Base-by-base conservation (phyloP, 2,113 vertebrate genomes). In the Dasyornis broadbenti region DNA sequence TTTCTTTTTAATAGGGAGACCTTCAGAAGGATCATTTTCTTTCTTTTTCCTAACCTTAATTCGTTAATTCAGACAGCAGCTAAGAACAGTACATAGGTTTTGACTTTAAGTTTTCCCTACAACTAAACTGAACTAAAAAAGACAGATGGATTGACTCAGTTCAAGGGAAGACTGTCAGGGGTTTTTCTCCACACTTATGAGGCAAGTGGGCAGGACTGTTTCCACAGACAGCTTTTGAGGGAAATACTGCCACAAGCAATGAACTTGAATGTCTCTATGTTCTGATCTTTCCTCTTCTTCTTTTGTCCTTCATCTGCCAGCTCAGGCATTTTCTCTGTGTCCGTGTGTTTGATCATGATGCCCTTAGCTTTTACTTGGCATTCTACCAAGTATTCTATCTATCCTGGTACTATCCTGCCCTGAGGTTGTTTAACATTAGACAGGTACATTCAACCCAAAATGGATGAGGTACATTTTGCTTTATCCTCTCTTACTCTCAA, bases 301-400 rank as follows among this genome's bases (percentile, higher is more conserved):
- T 69, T 96, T 92, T 63, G 64, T 78, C 91, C 86, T 96, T 93
- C 76, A 60, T 89, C 86, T 89, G 76, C 39, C 82, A 89, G 52
- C 78, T 92, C 70, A 80, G 88, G 21, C 72, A 13, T 93, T 96
- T 76, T 83, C 54, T 80, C 23, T 31, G 39, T 59, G 44, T 60
- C 87, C 1, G 0, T 86, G 50, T 71, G 52, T 78, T 93, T 93
- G 86, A 92, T 70, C 27, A 7, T 7, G 47, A 44, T 89, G 80
- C 56, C 86, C 82, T 86, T 75, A 63, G 39, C 71, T 89, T 88
- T 81, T 37, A 42, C 80, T 64, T 92, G 89, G 76, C 76, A 54
- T 94, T 80, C 35, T 59, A 66, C 60, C 76, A 78, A 35, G 81
- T 39, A 56, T 56, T 71, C 72, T 83, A 3, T 90, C 64, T 90